These are phyloP conservation scores for Onchidella celtica DNA, from an alignment of 2,888 invertebrate species.

Conservation along the genomic window DNA sequence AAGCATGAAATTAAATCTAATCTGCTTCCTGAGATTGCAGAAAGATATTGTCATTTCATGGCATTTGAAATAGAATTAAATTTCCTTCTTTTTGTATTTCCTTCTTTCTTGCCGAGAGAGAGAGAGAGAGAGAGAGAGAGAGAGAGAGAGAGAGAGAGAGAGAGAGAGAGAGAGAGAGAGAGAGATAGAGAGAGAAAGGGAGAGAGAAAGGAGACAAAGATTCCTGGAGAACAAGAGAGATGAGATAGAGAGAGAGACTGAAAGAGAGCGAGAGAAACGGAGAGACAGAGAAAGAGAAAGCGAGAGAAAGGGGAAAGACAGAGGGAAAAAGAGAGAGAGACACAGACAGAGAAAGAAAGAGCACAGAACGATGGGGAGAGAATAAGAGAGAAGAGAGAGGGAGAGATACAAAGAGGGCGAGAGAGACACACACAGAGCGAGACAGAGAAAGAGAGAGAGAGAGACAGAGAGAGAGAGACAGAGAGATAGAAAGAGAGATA, in stretches of 20 bases:
- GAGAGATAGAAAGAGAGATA: too few relatives aligned
- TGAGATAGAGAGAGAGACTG: too few relatives aligned
- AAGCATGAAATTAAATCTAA: too few relatives aligned
- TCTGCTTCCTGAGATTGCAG: too few relatives aligned
- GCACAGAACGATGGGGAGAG: neutral
- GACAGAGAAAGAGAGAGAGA: neutral
- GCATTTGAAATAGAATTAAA: too few relatives aligned
- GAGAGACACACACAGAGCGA: neutral
- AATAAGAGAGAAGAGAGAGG: neutral
- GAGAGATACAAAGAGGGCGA: neutral
- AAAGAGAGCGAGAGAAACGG: too few relatives aligned
- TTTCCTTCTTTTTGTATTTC: neutral
- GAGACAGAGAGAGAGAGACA: constrained; percentile 18
- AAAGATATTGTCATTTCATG: too few relatives aligned
- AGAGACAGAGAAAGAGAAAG: too few relatives aligned
- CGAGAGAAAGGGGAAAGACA: neutral
- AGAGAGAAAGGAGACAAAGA: too few relatives aligned
- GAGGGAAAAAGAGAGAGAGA: constrained; percentile 3
- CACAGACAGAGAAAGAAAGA: neutral
- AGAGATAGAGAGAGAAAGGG: neutral
- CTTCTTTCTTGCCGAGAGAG: neutral
- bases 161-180: neutral
- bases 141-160: constrained; percentile 22
- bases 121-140: neutral
- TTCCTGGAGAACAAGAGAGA: too few relatives aligned